phyloP scores from a whole-genome alignment of 2,888 invertebrate genomes.

The Drosophila paranaensis region DNA sequence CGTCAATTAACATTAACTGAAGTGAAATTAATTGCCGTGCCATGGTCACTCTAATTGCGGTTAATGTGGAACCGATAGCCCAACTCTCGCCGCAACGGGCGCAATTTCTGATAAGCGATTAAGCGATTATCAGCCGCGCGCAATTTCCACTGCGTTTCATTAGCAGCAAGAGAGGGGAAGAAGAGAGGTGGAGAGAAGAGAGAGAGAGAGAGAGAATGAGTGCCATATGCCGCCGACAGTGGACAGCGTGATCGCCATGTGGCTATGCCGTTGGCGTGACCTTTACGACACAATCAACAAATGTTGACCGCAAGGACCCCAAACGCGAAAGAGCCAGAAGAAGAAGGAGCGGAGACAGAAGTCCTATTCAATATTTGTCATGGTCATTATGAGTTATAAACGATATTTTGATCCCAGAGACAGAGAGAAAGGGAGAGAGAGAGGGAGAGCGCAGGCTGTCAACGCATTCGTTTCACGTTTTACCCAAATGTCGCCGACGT shows the following conservation, averaged over 20 bases:
- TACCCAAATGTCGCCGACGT: slow-evolving; percentile 57
- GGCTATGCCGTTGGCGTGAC: slow-evolving; percentile 54
- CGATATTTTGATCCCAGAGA: slow-evolving; percentile 72
- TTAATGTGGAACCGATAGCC: slow-evolving; percentile 70
- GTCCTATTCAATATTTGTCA: slow-evolving; percentile 65
- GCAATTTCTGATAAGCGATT: slow-evolving; percentile 65
- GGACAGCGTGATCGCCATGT: slow-evolving; percentile 47
- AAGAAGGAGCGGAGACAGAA: background rate
- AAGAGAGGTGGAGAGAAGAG: background rate
- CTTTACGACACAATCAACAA: slow-evolving; percentile 58
- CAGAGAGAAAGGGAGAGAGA: slow-evolving; percentile 7
- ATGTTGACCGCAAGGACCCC: slow-evolving; percentile 51
- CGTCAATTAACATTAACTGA: slow-evolving; percentile 68
- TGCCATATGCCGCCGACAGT: slow-evolving; percentile 59
- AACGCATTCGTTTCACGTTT: slow-evolving; percentile 76
- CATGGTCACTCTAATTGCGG: slow-evolving; percentile 67
- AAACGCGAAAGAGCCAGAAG: background rate
- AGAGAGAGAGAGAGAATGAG: too few species aligned
- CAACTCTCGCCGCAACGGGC: slow-evolving; percentile 47
- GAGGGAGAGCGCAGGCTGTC: slow-evolving; percentile 62
- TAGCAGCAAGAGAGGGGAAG: slow-evolving; percentile 20
- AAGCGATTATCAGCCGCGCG: slow-evolving; percentile 61
- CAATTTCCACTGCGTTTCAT: slow-evolving; percentile 37
- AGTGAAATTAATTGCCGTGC: slow-evolving; percentile 69
- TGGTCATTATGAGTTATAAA: slow-evolving; percentile 77